A percentile compares a stretch with the other conserved stretches of the same genome.
These are phyloP conservation scores for Prionace glauca DNA, from an alignment of 2,797 vertebrate genomes.

Conservation along the genomic window DNA sequence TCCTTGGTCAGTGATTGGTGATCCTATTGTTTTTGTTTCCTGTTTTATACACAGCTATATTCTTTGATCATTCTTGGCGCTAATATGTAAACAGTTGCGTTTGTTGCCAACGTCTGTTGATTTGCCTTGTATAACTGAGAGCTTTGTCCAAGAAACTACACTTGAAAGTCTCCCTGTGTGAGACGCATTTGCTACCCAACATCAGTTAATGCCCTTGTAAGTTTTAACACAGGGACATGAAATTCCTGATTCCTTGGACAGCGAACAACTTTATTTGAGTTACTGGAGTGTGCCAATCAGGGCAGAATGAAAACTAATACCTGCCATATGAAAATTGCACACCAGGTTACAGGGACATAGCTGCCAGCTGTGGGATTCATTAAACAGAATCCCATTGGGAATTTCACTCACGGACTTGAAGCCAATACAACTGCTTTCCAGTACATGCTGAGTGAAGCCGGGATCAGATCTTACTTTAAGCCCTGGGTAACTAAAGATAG, in stretches of 20 bases:
- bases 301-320: constrained; percentile 35
- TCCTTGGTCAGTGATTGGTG: neutral
- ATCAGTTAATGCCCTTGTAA: neutral
- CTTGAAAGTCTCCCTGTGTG: neutral
- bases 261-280: constrained; percentile 9
- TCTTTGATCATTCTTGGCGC: neutral
- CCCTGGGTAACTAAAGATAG: constrained; percentile 37
- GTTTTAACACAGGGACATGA: neutral
- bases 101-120: neutral
- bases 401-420: constrained; percentile 44
- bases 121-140: neutral
- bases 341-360: neutral
- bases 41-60: neutral
- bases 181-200: neutral
- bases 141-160: neutral
- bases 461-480: constrained; percentile 46
- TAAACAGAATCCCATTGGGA: constrained; percentile 39
- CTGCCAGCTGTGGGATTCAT: constrained; percentile 17
- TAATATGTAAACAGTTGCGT: neutral
- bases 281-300: neutral
- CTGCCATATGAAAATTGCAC: neutral
- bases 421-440: constrained; percentile 48
- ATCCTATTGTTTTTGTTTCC: neutral
- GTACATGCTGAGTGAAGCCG: constrained; percentile 44
- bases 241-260: constrained; percentile 42